phyloP scores from a whole-genome alignment of 2,888 invertebrate species.

The Venustoraphidia nigricollis region DNA sequence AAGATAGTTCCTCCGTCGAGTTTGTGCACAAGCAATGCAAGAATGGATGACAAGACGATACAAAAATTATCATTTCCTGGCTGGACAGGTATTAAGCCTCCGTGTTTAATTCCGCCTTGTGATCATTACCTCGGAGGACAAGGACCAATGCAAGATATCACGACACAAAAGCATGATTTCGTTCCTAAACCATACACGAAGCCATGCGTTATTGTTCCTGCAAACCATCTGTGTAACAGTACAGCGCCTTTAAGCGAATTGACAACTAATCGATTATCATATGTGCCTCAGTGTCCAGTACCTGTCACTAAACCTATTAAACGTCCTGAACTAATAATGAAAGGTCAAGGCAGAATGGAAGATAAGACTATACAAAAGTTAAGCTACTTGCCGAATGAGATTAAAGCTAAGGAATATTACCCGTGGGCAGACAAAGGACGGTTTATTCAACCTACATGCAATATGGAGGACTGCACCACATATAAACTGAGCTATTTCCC shows the following conservation, averaged over 20 bases:
- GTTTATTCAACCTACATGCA: constrained; percentile 26
- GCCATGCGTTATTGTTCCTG: constrained; percentile 26
- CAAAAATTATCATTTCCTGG: constrained; percentile 39
- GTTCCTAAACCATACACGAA: constrained; percentile 42
- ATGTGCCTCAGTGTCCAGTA: constrained; percentile 27
- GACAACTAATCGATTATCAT: constrained; percentile 41
- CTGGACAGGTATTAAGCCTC: constrained; percentile 35
- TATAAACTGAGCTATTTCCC: constrained; percentile 44
- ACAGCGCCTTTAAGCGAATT: constrained; percentile 28
- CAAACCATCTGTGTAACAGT: constrained; percentile 22
- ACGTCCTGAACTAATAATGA: constrained; percentile 19
- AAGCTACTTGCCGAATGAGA: constrained; percentile 31
- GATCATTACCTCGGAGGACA: constrained; percentile 45
- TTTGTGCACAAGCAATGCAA: constrained; percentile 28
- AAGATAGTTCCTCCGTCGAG: constrained; percentile 25
- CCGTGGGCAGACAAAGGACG: constrained; percentile 28
- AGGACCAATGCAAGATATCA: constrained; percentile 54
- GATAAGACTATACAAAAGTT: constrained; percentile 19
- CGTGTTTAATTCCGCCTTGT: constrained; percentile 40
- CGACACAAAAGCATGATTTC: constrained; percentile 58
- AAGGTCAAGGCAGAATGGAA: constrained; percentile 17
- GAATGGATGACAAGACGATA: constrained; percentile 33
- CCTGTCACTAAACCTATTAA: constrained; percentile 21
- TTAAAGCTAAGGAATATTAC: constrained; percentile 23
- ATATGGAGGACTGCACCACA: constrained; percentile 41